phyloP scores from a whole-genome alignment of 2,797 vertebrate genomes.

The Phyllotis vaccarum region DNA sequence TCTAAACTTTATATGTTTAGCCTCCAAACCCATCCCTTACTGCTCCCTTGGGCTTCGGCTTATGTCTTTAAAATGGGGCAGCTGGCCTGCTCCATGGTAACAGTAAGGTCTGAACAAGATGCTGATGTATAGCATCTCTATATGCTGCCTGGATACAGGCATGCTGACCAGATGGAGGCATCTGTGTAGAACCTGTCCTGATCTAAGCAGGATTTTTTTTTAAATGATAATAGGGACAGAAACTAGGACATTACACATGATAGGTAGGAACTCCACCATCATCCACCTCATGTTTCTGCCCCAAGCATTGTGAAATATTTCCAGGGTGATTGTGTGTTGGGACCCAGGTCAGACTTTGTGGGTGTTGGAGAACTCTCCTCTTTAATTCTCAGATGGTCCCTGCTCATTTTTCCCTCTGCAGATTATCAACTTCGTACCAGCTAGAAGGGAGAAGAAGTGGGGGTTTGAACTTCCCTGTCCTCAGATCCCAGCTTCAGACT shows the following conservation, averaged over 20 bases:
- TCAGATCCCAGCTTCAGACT: neutral
- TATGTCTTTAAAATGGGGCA: constrained; percentile 28
- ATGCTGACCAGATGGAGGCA: neutral
- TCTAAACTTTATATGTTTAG: neutral
- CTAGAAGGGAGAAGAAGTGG: constrained; percentile 72
- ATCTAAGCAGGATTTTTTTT: neutral
- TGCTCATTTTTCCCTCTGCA: constrained; percentile 75
- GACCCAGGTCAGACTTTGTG: neutral
- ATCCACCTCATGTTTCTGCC: neutral
- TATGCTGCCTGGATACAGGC: neutral
- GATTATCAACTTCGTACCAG: constrained; percentile 96
- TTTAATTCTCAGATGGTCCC: neutral
- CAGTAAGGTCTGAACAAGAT: neutral
- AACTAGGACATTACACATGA: neutral
- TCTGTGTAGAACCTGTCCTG: neutral
- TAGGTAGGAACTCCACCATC: neutral
- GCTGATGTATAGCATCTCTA: neutral
- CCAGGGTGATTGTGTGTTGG: neutral
- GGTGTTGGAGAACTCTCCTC: neutral
- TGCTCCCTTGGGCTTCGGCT: neutral
- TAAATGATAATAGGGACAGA: neutral
- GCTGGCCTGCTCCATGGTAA: neutral
- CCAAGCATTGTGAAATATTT: neutral
- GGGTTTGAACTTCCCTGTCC: neutral
- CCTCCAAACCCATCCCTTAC: neutral